A percentile compares a stretch with the other conserved stretches of the same genome.
These are phyloP conservation scores for Bujurquina vittata DNA, from an alignment of 2,113 vertebrate species.

Conservation along the genomic window DNA sequence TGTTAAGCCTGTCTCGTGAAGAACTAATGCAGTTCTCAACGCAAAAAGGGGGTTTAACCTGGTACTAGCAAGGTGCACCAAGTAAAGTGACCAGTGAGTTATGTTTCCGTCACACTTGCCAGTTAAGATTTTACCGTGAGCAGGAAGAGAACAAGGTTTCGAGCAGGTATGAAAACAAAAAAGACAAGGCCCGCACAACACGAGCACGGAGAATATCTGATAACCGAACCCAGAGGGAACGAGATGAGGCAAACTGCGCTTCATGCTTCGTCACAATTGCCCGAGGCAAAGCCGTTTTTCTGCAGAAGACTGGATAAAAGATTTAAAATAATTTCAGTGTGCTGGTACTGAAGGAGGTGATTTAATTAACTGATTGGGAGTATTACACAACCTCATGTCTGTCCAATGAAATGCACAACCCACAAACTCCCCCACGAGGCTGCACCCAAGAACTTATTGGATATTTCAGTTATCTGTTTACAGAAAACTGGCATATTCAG, in stretches of 20 bases:
- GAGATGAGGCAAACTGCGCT: constrained; percentile 14
- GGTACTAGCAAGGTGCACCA: background rate
- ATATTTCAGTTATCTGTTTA: background rate
- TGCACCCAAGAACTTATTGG: background rate
- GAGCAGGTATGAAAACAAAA: background rate
- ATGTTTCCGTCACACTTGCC: background rate
- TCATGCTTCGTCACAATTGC: background rate
- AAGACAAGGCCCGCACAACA: background rate
- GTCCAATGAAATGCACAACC: background rate
- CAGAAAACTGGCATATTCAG: background rate
- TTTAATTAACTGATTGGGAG: constrained; percentile 55
- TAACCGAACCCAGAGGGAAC: background rate
- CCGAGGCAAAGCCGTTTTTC: background rate
- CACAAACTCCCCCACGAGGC: constrained; percentile 5
- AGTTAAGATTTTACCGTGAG: background rate
- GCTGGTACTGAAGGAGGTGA: background rate
- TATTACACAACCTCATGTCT: constrained; percentile 30
- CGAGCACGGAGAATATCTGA: background rate
- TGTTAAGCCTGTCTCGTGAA: background rate
- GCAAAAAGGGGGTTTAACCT: background rate
- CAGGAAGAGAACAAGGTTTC: background rate
- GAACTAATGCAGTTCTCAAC: no score
- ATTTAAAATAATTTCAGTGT: constrained; percentile 19
- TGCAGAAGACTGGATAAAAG: constrained; percentile 16
- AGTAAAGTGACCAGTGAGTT: background rate